Conservation (phyloP, 2,888 invertebrate species). For the Xestia rhomboidea region DNA sequence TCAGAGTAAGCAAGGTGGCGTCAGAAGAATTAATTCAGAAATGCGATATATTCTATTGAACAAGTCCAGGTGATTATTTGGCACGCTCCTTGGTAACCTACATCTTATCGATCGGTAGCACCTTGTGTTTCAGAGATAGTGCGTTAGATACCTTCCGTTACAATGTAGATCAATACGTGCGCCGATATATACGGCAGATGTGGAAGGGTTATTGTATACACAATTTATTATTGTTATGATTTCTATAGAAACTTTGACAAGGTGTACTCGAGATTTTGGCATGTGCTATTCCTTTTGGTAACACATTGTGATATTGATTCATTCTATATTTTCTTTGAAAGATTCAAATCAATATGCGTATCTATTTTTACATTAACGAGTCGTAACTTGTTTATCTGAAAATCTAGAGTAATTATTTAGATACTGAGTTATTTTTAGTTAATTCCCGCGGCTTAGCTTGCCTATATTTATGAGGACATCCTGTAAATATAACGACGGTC, state of each 20-base stretch:
- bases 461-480: constrained; percentile 49
- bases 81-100: constrained; percentile 84
- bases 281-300: constrained; percentile 72
- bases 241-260: constrained; percentile 80
- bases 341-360: constrained; percentile 33
- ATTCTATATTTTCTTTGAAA: constrained; percentile 38
- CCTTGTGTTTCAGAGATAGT: constrained; percentile 77
- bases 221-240: constrained; percentile 80
- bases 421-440: constrained; percentile 47
- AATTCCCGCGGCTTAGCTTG: constrained; percentile 39
- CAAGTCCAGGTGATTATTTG: constrained; percentile 82
- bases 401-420: constrained; percentile 40
- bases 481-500: constrained; percentile 45
- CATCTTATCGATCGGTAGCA: constrained; percentile 68
- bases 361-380: constrained; percentile 50
- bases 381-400: constrained; percentile 39
- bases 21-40: constrained; percentile 76
- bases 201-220: constrained; percentile 84
- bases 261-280: constrained; percentile 80
- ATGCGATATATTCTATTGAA: constrained; percentile 78
- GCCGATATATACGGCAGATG: constrained; percentile 81
- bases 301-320: constrained; percentile 57
- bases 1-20: constrained; percentile 84
- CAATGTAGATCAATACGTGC: constrained; percentile 68
- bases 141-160: constrained; percentile 65